Evolutionary conservation across 2,113 vertebrate species (phyloP).

Genomic region (Dipodomys ordii): DNA sequence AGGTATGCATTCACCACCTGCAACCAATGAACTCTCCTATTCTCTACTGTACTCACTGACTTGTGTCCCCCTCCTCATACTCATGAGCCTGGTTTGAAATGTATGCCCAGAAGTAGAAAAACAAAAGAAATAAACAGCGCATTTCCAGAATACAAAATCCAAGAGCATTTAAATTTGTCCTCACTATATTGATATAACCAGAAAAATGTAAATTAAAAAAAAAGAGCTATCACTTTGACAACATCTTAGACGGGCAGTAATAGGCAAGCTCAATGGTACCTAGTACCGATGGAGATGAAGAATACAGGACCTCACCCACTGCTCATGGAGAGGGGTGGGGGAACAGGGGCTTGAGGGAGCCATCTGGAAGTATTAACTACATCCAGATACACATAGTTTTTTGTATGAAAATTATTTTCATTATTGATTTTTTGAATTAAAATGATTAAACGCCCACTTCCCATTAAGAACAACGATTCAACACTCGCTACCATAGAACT

Average conservation of each 20-base stretch:
- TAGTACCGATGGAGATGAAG: not conserved
- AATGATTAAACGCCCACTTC: not conserved
- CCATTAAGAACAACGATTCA: conserved; percentile 11
- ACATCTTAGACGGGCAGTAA: not conserved
- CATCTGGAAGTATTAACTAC: not conserved
- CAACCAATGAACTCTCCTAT: not conserved
- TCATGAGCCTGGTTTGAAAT: not conserved
- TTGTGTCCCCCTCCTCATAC: not conserved
- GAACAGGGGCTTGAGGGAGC: not conserved
- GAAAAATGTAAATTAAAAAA: conserved; percentile 2
- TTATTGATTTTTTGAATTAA: not conserved
- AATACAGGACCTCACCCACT: not conserved
- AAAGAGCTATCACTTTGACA: not conserved
- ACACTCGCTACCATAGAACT: not conserved
- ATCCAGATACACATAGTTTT: not conserved
- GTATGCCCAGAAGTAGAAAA: not conserved
- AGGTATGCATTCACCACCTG: not conserved
- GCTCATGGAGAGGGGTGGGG: not conserved
- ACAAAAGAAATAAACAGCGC: not conserved
- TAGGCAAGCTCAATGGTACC: not conserved
- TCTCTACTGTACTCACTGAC: not conserved
- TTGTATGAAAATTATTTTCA: not conserved
- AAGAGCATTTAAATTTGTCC: not conserved
- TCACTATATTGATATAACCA: not conserved
- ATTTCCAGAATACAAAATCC: conserved; percentile 29